Base-by-base conservation (phyloP, 2,797 vertebrate genomes). In the Thalassophryne amazonica region DNA sequence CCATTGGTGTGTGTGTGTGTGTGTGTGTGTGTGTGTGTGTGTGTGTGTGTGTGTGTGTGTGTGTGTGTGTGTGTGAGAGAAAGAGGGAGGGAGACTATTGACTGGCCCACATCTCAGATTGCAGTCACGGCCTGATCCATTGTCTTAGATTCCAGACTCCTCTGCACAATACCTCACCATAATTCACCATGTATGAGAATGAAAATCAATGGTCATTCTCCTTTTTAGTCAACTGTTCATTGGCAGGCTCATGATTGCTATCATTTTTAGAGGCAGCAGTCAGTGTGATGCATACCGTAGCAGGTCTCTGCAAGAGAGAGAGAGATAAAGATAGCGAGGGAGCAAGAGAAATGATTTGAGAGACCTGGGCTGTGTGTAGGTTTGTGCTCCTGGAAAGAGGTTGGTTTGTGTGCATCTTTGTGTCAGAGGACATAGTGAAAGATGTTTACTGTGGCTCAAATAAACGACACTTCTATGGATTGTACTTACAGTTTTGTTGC, bases 161-260 rank as follows among this genome's bases (percentile, higher is more conserved):
- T 39, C 53, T 59, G 60, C 63, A 70, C 78, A 55, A 60, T 45
- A 37, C 45, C 57, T 50, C 17, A 18, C 68, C 54, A 55, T 73
- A 71, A 76, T 58, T 80, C 71, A 63, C 43, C 15, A 41, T 36
- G 47, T 47, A 41, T 43, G 48, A 66, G 63, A 73, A 62, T 35
- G 45, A 57, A 81, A 84, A 85, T 84, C 81, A 64, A 82, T 81
- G 78, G 52, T 66, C 57, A 69, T 76, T 74, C 64, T 40, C 45
- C 48, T 60, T 75, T 77, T 73, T 56, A 63, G 63, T 27, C 65
- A 14, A 27, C 72, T 64, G 63, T 70, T 83, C 74, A 80, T 78
- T 51, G 68, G 54, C 73, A 55, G 69, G 69, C 71, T 67, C 40
- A 46, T 65, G 69, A 81, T 73, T 73, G 63, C 65, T 60, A 76